Percentiles rank a stretch among this genome's conserved stretches.
These are phyloP conservation scores for Prunella himalayana DNA, from an alignment of 2,113 vertebrate genomes.

Conservation along the genomic window DNA sequence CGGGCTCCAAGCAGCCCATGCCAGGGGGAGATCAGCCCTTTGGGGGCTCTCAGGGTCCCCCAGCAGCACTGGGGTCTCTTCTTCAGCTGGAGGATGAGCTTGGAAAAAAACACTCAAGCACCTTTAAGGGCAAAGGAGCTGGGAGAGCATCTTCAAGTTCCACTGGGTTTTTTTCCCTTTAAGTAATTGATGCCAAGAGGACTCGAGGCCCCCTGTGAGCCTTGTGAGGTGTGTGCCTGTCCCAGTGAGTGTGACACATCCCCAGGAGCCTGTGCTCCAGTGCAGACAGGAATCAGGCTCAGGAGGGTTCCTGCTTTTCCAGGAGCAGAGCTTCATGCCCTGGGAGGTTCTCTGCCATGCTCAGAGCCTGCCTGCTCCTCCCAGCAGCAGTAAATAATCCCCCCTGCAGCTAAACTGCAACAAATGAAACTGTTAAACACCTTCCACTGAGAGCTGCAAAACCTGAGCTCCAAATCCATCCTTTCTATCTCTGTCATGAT, in stretches of 20 bases:
- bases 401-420: not conserved
- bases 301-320: not conserved
- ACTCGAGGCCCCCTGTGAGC: not conserved
- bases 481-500: not conserved
- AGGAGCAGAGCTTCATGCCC: not conserved
- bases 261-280: not conserved
- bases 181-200: not conserved
- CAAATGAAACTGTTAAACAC: not conserved
- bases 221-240: no score
- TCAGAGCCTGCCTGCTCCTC: not conserved
- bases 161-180: not conserved
- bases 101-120: rapidly evolving
- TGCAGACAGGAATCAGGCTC: not conserved
- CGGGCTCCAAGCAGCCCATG: rapidly evolving
- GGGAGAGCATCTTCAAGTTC: not conserved
- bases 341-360: not conserved
- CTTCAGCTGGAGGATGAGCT: not conserved
- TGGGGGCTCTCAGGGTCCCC: not conserved
- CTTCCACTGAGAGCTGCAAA: not conserved
- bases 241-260: no score
- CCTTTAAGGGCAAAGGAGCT: not conserved
- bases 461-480: not conserved
- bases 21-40: rapidly evolving
- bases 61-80: rapidly evolving
- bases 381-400: not conserved